phyloP scores from a whole-genome alignment of 2,113 vertebrate genomes.

The Aptenodytes patagonicus region DNA sequence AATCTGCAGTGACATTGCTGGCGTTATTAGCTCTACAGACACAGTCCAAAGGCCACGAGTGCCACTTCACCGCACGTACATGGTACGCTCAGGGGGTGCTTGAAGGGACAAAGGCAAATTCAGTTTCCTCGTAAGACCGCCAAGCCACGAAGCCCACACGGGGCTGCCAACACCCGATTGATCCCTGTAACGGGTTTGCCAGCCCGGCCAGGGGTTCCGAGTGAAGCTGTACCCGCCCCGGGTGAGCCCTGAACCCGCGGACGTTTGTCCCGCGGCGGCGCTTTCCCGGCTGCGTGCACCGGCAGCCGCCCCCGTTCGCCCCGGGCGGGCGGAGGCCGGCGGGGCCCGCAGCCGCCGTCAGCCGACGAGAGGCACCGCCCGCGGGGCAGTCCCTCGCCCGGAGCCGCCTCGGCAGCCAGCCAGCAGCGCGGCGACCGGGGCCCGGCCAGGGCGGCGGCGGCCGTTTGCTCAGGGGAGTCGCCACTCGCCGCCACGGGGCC shows the following conservation, averaged over 20 bases:
- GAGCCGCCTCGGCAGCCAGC: no score
- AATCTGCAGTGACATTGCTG: background rate
- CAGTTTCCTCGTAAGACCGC: background rate
- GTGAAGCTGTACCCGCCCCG: no score
- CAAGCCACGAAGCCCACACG: background rate
- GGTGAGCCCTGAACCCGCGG: background rate
- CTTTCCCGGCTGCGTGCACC: no score
- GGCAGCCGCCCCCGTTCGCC: background rate
- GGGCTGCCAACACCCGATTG: background rate
- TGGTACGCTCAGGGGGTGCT: background rate
- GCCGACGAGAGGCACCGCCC: no score
- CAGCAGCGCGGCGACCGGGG: no score
- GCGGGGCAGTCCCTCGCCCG: no score
- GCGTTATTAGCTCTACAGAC: background rate
- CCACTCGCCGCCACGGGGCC: no score
- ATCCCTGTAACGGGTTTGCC: background rate
- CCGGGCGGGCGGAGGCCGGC: background rate
- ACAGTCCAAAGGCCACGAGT: background rate
- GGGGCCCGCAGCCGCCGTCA: background rate
- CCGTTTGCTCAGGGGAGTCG: no score
- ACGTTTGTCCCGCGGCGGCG: no score
- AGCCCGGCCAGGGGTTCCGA: background rate
- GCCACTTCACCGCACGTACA: background rate
- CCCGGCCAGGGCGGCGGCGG: no score
- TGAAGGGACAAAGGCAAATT: background rate